phyloP scores from a whole-genome alignment of 2,888 invertebrate species.

The Pimpla rufipes region DNA sequence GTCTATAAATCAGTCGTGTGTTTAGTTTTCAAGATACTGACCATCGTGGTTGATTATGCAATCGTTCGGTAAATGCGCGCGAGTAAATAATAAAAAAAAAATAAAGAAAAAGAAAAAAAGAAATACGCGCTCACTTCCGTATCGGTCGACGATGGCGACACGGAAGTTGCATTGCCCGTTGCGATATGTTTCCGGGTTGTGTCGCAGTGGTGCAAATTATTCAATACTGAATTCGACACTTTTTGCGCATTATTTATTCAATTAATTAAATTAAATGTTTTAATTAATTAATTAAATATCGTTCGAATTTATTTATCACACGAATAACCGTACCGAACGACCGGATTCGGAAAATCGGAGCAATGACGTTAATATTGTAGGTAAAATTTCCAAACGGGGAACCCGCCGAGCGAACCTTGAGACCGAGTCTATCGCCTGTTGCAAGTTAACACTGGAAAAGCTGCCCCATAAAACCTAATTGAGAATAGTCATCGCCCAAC shows the following conservation, averaged over 20 bases:
- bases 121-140: conserved; percentile 4
- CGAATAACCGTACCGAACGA: too few relatives aligned
- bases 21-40: conserved; percentile 2
- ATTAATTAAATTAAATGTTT: too few relatives aligned
- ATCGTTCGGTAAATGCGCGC: background rate
- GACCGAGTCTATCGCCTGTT: too few relatives aligned
- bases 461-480: too few relatives aligned
- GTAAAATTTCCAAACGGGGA: too few relatives aligned
- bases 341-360: too few relatives aligned
- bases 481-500: too few relatives aligned
- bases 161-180: background rate
- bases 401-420: too few relatives aligned
- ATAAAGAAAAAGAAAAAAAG: background rate
- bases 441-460: too few relatives aligned
- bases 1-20: background rate
- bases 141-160: background rate
- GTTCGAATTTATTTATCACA: too few relatives aligned
- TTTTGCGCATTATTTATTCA: background rate
- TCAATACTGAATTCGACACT: background rate
- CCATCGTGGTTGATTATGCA: background rate
- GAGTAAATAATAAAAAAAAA: conserved; percentile 7
- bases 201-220: background rate
- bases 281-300: too few relatives aligned
- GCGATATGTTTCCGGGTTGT: background rate
- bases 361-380: too few relatives aligned